Evolutionary conservation across 1,140 invertebrate species (phyloP), one percentile per base, ranked within the genome.

Genomic region (Drosophila teissieri): DNA sequence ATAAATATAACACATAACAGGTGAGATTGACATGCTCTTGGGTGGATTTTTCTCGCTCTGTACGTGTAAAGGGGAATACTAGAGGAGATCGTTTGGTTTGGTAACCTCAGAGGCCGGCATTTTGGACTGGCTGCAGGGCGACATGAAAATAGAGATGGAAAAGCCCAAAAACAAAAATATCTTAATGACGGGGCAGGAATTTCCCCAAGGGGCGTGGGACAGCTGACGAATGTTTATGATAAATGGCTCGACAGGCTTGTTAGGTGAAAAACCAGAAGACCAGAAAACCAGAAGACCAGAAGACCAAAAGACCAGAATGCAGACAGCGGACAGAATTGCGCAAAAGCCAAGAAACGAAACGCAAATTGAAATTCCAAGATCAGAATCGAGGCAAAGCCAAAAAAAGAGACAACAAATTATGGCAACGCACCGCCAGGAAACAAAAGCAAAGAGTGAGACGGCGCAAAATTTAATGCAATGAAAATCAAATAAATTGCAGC

Each of bases 401-500:
- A 73, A 57, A 74, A 55, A 27, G 46, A 39, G 34, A 15, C 48
- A 68, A 36, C 73, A 83, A 68, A 73, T 65, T 67, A 67, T 67
- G 80, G 72, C 80, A 55, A 45, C 54, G 56, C 31, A 52, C 31
- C 65, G 72, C 46, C 56, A 74, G 37, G 37, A 19, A 44, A 65
- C 40, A 70, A 19, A 45, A 31, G 51, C 40, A 22, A 31, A 58
- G 31, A 46, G 53, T 24, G 51, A 57, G 57, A 49, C 49, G 58
- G 56, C 60, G 56, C 44, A 72, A 65, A 85, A 86, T 80, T 72
- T 68, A 89, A 88, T 83, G 84, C 84, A 89, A 88, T 89, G 83
- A 88, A 89, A 88, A 88, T 89, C 84, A 88, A 88, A 88, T 88
- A 88, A 88, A 88, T 88, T 88, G 83, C 83, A 89, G 73, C 65